Evolutionary conservation across 2,113 vertebrate genomes (phyloP).

Genomic region (Seriola rivoliana): DNA sequence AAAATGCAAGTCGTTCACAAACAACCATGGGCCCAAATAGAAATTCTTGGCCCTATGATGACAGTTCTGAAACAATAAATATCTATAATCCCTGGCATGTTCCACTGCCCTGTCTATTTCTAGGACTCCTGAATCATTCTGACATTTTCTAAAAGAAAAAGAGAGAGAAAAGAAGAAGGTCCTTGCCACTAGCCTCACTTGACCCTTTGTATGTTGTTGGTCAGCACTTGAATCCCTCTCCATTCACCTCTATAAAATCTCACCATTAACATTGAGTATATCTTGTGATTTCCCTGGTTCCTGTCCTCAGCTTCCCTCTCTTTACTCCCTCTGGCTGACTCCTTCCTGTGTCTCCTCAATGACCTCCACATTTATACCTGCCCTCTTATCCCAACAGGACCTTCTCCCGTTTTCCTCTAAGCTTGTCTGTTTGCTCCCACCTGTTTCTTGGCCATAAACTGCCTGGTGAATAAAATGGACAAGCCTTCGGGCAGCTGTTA

Average conservation of each 20-base stretch:
- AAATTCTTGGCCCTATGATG: constrained; percentile 34
- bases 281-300: constrained; percentile 11
- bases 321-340: constrained; percentile 31
- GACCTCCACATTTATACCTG: constrained; percentile 40
- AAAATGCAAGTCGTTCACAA: constrained; percentile 50
- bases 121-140: constrained; percentile 40
- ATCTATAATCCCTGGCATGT: constrained; percentile 40
- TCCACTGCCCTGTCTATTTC: constrained; percentile 24
- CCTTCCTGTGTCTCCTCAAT: constrained; percentile 18
- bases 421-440: constrained; percentile 32
- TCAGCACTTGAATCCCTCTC: neutral
- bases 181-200: neutral
- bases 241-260: neutral
- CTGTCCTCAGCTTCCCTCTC: constrained; percentile 27
- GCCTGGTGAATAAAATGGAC: constrained; percentile 30
- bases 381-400: constrained; percentile 15
- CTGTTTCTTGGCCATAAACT: constrained; percentile 44
- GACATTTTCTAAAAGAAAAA: constrained; percentile 18
- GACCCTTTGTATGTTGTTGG: constrained; percentile 18
- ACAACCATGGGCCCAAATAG: constrained; percentile 39
- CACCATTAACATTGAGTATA: neutral
- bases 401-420: constrained; percentile 23
- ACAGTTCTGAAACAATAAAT: constrained; percentile 60
- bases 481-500: constrained; percentile 39
- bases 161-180: neutral